Base-by-base conservation (phyloP, 2,888 invertebrate species). In the Eupithecia dodoneata region DNA sequence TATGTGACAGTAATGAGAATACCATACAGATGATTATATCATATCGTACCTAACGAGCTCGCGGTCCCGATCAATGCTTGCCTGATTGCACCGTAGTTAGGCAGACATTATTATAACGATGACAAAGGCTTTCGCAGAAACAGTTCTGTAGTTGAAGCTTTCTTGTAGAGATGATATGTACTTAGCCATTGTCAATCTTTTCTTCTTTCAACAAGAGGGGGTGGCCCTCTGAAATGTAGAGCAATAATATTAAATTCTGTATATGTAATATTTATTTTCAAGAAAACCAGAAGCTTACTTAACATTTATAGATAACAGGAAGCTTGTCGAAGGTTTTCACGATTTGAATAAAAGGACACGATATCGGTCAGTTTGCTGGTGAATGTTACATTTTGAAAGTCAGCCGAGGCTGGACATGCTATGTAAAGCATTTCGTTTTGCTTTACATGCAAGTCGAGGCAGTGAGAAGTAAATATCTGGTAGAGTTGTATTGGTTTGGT, bases 1-100 rank as follows among this genome's bases (percentile, higher is more conserved):
- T 92, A 90, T 90, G 88, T 92, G 91, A 89, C 91, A 87, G 87
- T 92, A 92, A 92, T 93, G 91, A 92, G 91, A 91, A 89, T 89
- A 47, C 87, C 87, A 85, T 87, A 87, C 85, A 85, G 82, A 87
- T 86, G 85, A 84, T 86, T 85, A 76, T 84, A 85, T 83, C 79
- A 84, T 83, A 85, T 83, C 78, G 83, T 83, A 47, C 10, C 47
- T 47, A 84, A 81, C 85, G 83, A 83, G 83, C 81, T 79, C 80
- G 77, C 83, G 83, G 87, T 85, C 86, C 82, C 88, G 91, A 93
- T 93, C 93, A 91, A 94, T 93, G 93, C 87, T 63, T 86, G 85
- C 86, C 90, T 88, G 90, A 91, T 93, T 90, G 80, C 84, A 82
- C 74, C 83, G 81, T 72, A 75, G 73, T 76, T 77, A 41, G 65